Evolutionary conservation across 2,888 invertebrate species (phyloP).

Genomic region (Bruchidius siliquastri): DNA sequence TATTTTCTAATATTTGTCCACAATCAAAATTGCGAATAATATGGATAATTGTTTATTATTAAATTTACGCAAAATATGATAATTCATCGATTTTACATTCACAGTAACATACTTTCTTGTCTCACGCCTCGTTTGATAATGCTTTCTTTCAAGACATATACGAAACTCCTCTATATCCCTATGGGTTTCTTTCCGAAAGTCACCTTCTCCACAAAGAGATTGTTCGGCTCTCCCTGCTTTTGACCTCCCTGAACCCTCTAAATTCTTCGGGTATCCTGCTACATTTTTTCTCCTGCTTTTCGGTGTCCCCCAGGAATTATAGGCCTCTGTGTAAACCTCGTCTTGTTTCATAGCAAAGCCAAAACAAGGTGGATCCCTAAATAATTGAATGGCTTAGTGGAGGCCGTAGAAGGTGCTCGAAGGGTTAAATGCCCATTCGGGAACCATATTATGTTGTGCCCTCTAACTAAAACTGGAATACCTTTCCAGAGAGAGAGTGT

Average conservation of each 20-base stretch:
- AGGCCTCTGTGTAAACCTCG: not conserved
- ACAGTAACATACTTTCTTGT: too few species aligned
- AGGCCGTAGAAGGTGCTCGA: not conserved
- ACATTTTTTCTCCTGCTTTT: not conserved
- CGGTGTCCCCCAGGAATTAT: not conserved
- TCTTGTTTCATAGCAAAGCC: not conserved
- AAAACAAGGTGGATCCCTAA: not conserved
- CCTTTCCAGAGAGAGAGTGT: not conserved
- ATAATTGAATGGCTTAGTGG: not conserved
- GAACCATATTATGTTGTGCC: not conserved
- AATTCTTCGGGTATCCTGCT: not conserved
- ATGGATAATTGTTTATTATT: too few species aligned
- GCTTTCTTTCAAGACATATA: not conserved
- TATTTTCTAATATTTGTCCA: too few species aligned
- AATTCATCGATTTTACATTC: too few species aligned
- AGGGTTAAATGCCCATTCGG: not conserved
- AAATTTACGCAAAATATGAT: too few species aligned
- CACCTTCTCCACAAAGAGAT: not conserved
- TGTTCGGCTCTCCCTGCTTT: not conserved
- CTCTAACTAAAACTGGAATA: not conserved
- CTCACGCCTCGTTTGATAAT: not conserved
- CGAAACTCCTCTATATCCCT: not conserved
- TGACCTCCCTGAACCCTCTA: not conserved
- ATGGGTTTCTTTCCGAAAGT: not conserved
- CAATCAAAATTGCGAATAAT: too few species aligned